Evolutionary conservation across 1,140 invertebrate species (phyloP), one percentile per base, ranked within the genome.

Genomic region (Neodiprion virginianus): DNA sequence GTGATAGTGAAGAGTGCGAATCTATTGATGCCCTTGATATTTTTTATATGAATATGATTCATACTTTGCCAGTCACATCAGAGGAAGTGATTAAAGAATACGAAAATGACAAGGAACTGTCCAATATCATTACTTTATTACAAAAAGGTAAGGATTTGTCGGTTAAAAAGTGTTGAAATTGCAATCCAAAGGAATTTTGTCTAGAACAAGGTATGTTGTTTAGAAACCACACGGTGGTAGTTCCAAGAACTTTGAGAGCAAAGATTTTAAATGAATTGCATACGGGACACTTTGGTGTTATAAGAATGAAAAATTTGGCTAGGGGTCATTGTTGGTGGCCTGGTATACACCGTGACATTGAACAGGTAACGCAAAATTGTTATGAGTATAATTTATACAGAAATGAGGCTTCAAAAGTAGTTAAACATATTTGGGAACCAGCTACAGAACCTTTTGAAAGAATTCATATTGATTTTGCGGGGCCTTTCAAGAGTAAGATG

Each of bases 241-340:
- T 85, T 66, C 83, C 17, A 21, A 21, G 17, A 21, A 21, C 17
- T 21, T 21, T 21, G 17, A 21, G 17, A 21, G 17, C 17, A 21
- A 21, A 21, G 17, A 21, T 21, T 21, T 21, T 21, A 21, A 21
- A 21, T 21, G 17, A 21, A 72, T 72, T 90, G 10, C 88, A 90
- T 81, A 53, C 74, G 17, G 80, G 76, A 61, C 89, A 90, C 77
- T 78, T 84, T 66, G 89, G 88, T 7, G 81, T 88, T 7, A 81
- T 83, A 2, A 82, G 81, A 75, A 89, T 87, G 84, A 91, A 90
- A 78, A 72, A 78, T 7, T 71, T 88, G 14, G 89, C 88, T 10
- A 61, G 87, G 68, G 78, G 72, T 48, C 84, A 86, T 74, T 75
- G 85, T 48, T 90, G 83, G 82, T 90, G 86, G 85, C 82, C 81